Evolutionary conservation across 2,888 invertebrate species (phyloP).

Genomic region (Pollenia labialis): DNA sequence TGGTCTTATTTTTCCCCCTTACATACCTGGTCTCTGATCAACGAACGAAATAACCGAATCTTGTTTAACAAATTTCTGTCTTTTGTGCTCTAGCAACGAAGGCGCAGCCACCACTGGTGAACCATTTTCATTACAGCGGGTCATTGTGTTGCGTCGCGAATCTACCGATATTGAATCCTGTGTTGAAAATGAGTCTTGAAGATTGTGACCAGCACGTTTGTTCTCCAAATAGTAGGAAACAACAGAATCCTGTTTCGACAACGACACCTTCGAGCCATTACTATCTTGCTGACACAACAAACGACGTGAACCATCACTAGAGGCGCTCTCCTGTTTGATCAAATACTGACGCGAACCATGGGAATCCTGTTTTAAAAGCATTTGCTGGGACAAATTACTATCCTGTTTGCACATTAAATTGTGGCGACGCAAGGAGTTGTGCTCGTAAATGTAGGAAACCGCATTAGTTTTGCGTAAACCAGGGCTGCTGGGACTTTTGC

Average conservation of each 20-base stretch:
- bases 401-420: conserved; percentile 84
- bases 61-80: conserved; percentile 84
- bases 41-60: conserved; percentile 84
- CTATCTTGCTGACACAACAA: conserved; percentile 83
- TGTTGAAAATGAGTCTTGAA: conserved; percentile 73
- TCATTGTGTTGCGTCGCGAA: conserved; percentile 79
- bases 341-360: conserved; percentile 84
- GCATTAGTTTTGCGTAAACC: conserved; percentile 84
- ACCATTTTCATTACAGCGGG: conserved; percentile 65
- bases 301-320: conserved; percentile 83
- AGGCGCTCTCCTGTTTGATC: conserved; percentile 84
- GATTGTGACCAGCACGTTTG: conserved; percentile 78
- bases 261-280: conserved; percentile 82
- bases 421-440: conserved; percentile 82
- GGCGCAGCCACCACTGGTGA: conserved; percentile 71
- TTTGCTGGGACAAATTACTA: conserved; percentile 83
- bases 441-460: conserved; percentile 86
- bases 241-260: conserved; percentile 84
- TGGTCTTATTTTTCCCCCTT: neutral
- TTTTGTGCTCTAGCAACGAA: conserved; percentile 81
- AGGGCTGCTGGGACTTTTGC: conserved; percentile 86
- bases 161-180: conserved; percentile 83
- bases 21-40: conserved; percentile 82
- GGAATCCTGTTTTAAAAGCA: conserved; percentile 84
- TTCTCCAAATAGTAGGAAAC: conserved; percentile 84